A percentile compares a stretch with the other conserved stretches of the same genome.
Conservation (phyloP, 2,888 invertebrate genomes). For the Diogma glabrata region DNA sequence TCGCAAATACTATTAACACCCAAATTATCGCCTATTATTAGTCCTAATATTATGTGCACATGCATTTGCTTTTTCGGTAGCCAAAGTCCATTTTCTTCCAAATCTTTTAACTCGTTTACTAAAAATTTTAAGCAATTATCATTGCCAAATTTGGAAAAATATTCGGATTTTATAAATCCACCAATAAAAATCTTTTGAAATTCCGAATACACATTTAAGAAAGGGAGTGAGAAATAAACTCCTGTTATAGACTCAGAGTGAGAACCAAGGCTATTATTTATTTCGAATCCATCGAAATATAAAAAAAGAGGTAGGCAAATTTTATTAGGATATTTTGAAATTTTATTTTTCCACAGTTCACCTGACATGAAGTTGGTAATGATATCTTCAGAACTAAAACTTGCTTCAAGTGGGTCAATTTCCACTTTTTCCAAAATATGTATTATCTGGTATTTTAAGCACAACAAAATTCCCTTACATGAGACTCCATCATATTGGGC, state of each 20-base stretch:
- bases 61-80: background rate
- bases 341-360: background rate
- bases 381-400: background rate
- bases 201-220: background rate
- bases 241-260: conserved; percentile 18
- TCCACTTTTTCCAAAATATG: conserved; percentile 7
- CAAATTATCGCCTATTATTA: background rate
- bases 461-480: conserved; percentile 4
- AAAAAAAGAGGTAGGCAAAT: conserved; percentile 19
- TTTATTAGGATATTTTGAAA: background rate
- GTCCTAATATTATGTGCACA: background rate
- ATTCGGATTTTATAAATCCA: conserved; percentile 4
- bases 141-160: background rate
- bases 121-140: background rate
- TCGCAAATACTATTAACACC: conserved; percentile 12
- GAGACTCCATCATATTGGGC: conserved; percentile 3
- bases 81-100: background rate
- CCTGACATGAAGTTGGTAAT: conserved; percentile 1
- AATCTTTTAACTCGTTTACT: background rate
- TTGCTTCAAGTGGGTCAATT: too few species aligned
- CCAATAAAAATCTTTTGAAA: background rate
- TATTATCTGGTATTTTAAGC: conserved; percentile 4
- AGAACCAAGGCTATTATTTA: conserved; percentile 22
- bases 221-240: conserved; percentile 11
- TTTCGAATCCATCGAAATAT: conserved; percentile 23